These are phyloP conservation scores for Falco punctatus DNA, from an alignment of 2,113 vertebrate species.

Conservation along the genomic window DNA sequence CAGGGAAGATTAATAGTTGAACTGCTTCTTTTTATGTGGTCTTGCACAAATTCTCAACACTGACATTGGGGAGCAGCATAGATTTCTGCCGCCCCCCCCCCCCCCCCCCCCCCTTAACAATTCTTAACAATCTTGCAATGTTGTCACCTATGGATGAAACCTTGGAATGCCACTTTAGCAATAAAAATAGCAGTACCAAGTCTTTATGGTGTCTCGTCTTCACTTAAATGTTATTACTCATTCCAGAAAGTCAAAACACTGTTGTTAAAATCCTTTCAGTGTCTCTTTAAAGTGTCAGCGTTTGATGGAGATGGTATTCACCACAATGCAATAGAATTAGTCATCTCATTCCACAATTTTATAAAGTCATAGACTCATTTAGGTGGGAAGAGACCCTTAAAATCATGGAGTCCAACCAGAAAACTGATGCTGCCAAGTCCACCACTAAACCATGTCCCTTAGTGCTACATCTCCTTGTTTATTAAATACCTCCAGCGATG, in stretches of 20 bases:
- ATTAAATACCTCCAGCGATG: too few relatives aligned
- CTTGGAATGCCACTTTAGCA: neutral
- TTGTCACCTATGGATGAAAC: neutral
- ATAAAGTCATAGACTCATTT: too few relatives aligned
- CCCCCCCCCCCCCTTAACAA: neutral
- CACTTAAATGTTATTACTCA: neutral
- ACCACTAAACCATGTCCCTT: too few relatives aligned
- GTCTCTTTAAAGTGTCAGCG: neutral
- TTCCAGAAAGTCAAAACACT: conserved; percentile 9
- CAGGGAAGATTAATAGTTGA: neutral
- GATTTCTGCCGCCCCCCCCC: neutral
- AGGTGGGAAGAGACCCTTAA: too few relatives aligned
- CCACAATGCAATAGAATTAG: neutral
- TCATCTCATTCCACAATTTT: neutral
- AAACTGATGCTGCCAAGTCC: too few relatives aligned
- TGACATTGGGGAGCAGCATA: neutral
- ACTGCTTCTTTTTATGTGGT: neutral
- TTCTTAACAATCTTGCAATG: neutral
- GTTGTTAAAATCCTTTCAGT: neutral
- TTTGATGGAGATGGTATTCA: neutral
- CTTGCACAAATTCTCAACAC: neutral
- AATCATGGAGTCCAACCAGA: too few relatives aligned
- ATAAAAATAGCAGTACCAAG: neutral
- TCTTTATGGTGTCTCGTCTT: neutral
- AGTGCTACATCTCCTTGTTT: too few relatives aligned